Evolutionary conservation across 2,113 vertebrate genomes (phyloP).

Genomic region (Eudyptes chrysolophus): DNA sequence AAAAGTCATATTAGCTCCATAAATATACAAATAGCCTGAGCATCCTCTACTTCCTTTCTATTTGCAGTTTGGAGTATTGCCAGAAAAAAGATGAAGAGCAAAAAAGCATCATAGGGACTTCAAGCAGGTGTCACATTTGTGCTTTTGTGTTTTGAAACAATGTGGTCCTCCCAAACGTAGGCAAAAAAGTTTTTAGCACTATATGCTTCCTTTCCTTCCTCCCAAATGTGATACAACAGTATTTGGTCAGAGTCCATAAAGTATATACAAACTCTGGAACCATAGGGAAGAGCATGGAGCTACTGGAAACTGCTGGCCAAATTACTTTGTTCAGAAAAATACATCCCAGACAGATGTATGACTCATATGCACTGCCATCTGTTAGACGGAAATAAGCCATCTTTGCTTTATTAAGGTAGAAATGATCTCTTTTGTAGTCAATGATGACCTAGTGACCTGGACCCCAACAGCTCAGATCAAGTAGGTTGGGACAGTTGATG

Average conservation of each 20-base stretch:
- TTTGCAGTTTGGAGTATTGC: background rate
- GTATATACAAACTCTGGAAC: background rate
- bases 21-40: background rate
- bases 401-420: slow-evolving; percentile 53
- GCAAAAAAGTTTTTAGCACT: background rate
- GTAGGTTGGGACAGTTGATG: background rate
- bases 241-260: background rate
- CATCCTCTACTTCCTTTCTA: background rate
- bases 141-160: background rate
- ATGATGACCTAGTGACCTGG: slow-evolving; percentile 43
- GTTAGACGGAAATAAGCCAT: slow-evolving; percentile 32
- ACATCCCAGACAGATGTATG: slow-evolving; percentile 21
- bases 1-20: background rate
- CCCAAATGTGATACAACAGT: background rate
- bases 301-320: background rate
- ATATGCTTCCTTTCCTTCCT: background rate
- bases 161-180: background rate
- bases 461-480: slow-evolving; percentile 24
- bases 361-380: slow-evolving; percentile 46
- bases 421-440: slow-evolving; percentile 37
- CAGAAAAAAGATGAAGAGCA: background rate
- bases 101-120: background rate
- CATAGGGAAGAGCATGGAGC: background rate
- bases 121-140: background rate
- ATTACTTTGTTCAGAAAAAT: slow-evolving; percentile 8